These are phyloP conservation scores for Bradypus variegatus DNA, from an alignment of 2,797 vertebrate species.

Conservation along the genomic window DNA sequence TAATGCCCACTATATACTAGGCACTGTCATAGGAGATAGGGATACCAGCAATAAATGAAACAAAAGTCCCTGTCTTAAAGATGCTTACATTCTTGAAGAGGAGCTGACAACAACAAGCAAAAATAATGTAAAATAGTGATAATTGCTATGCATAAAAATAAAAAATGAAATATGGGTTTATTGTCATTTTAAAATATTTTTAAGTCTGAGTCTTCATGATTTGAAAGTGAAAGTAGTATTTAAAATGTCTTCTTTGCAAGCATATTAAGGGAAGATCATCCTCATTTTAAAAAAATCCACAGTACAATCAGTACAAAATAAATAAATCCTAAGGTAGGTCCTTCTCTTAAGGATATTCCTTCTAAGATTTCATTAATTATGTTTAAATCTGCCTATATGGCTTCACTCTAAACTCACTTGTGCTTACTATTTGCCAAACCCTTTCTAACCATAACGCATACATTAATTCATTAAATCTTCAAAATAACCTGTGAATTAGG, in stretches of 20 bases:
- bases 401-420: neutral
- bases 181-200: slow-evolving; percentile 30
- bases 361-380: neutral
- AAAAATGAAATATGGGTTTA: neutral
- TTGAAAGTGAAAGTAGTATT: neutral
- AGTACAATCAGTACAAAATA: neutral
- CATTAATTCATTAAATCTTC: slow-evolving; percentile 24
- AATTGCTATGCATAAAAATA: neutral
- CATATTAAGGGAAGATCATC: neutral
- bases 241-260: slow-evolving; percentile 38
- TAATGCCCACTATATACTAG: neutral
- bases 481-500: neutral
- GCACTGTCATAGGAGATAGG: neutral
- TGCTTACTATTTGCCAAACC: neutral
- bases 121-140: neutral
- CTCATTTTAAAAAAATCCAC: neutral
- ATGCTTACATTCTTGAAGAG: neutral
- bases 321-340: neutral
- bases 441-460: neutral
- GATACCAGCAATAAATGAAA: neutral
- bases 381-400: neutral
- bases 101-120: neutral
- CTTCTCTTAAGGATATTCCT: neutral
- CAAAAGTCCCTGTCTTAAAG: neutral
- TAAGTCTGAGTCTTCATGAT: neutral